These are phyloP conservation scores for Boulengeromyrus knoepffleri DNA, from an alignment of 2,113 vertebrate genomes.

Conservation along the genomic window DNA sequence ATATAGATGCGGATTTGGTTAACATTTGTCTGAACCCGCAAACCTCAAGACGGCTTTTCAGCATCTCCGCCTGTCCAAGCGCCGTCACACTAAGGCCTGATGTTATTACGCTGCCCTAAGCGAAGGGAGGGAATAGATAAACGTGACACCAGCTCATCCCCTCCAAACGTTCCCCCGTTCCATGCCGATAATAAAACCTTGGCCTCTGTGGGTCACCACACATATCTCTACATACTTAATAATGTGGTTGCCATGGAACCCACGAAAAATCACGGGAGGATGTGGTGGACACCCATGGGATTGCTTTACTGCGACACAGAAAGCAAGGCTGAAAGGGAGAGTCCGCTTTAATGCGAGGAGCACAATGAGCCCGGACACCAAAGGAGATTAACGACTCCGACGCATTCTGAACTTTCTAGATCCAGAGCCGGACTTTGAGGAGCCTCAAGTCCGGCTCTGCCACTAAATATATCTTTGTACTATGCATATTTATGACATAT, in stretches of 20 bases:
- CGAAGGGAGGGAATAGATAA: slow-evolving; percentile 25
- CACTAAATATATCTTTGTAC: not conserved
- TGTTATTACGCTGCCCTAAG: slow-evolving; percentile 30
- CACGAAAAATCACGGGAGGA: not conserved
- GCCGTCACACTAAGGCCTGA: slow-evolving; percentile 14
- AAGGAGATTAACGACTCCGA: not conserved
- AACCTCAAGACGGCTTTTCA: not conserved
- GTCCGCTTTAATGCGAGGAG: not conserved
- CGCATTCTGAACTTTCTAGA: not conserved
- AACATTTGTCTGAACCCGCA: not conserved
- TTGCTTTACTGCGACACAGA: not conserved
- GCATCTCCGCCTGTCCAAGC: not conserved
- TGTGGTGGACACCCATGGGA: not conserved
- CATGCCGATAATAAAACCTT: slow-evolving; percentile 34
- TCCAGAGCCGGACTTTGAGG: not conserved
- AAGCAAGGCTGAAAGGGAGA: not conserved
- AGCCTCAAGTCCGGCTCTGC: not conserved
- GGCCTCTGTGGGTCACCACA: slow-evolving; percentile 16
- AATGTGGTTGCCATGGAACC: slow-evolving; percentile 12
- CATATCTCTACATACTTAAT: slow-evolving; percentile 25
- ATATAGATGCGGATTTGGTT: not conserved
- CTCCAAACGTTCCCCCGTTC: slow-evolving; percentile 11
- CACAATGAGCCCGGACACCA: not conserved
- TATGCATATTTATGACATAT: slow-evolving; percentile 2
- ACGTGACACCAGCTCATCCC: slow-evolving; percentile 3